Conservation (phyloP, 2,113 vertebrate species). For the Helogale parvula region DNA sequence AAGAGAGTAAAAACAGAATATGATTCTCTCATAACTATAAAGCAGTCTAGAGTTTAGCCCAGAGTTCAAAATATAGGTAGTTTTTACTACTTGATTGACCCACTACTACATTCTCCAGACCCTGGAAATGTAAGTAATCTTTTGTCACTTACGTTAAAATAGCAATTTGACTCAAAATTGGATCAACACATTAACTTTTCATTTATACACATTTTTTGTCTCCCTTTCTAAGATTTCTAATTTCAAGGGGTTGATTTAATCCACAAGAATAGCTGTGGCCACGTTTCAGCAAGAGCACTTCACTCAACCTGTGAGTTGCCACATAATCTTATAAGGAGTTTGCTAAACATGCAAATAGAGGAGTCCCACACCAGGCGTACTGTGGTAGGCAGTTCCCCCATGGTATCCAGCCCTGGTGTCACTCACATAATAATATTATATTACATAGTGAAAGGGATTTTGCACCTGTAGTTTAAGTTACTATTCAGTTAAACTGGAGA, state of each 20-base stretch:
- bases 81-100: background rate
- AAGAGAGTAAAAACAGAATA: background rate
- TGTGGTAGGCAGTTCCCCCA: background rate
- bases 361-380: background rate
- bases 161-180: slow-evolving; percentile 18
- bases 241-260: background rate
- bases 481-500: background rate
- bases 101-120: background rate
- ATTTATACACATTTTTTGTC: background rate
- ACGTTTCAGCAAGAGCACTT: background rate
- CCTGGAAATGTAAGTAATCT: background rate
- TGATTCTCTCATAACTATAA: background rate
- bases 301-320: background rate
- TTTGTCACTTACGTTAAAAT: background rate
- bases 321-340: background rate
- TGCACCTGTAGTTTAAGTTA: background rate
- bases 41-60: background rate
- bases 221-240: background rate
- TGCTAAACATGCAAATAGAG: background rate
- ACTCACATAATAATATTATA: background rate
- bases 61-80: background rate
- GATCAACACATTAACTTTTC: background rate
- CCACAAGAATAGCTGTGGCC: background rate
- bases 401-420: background rate
- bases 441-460: background rate